Percentiles rank a stretch among this genome's conserved stretches.
phyloP scores from a whole-genome alignment of 2,888 invertebrate genomes.

The Resseliella maxima region DNA sequence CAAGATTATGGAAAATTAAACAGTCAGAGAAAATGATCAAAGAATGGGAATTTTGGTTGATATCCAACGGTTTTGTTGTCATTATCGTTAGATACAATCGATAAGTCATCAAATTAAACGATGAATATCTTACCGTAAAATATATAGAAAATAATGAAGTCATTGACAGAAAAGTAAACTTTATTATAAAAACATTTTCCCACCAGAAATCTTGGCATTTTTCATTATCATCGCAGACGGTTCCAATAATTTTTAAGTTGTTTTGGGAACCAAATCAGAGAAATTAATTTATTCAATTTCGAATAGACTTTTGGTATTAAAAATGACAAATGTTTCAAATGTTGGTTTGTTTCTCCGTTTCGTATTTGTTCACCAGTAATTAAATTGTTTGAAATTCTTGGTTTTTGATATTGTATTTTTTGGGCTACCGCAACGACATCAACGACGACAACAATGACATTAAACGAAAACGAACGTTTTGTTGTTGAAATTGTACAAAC shows the following conservation, averaged over 20 bases:
- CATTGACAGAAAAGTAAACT: constrained; percentile 6
- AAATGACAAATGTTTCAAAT: constrained; percentile 45
- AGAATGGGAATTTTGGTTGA: background rate
- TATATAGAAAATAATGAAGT: background rate
- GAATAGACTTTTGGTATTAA: background rate
- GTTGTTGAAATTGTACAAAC: background rate
- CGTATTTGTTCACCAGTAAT: background rate
- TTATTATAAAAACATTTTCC: background rate
- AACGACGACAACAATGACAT: background rate
- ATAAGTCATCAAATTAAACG: background rate
- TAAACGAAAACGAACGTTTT: background rate
- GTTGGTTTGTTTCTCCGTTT: background rate
- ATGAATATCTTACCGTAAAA: background rate
- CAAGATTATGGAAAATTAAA: constrained; percentile 35
- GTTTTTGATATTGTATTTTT: no score
- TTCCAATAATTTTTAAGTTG: background rate
- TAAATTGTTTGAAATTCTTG: constrained; percentile 20
- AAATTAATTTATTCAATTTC: constrained; percentile 33
- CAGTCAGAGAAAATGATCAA: background rate
- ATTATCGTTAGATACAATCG: background rate
- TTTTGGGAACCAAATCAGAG: background rate
- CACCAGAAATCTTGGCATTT: constrained; percentile 18
- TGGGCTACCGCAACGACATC: background rate
- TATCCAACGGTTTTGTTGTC: background rate
- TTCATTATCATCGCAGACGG: background rate